Conservation (phyloP, 2,888 invertebrate species). For the Eurois occulta region DNA sequence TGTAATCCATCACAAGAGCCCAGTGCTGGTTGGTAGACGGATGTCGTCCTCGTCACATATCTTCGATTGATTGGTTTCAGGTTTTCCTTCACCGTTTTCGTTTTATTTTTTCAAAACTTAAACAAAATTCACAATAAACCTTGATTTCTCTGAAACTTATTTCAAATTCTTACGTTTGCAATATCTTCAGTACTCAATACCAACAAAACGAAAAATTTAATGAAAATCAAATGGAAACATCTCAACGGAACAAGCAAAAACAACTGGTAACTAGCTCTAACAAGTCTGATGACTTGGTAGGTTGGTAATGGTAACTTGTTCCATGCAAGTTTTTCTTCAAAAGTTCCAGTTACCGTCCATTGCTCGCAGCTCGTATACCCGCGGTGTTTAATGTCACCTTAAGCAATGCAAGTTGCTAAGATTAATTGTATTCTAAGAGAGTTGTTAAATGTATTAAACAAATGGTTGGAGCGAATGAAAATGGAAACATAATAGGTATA, state of each 20-base stretch:
- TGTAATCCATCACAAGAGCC: not conserved
- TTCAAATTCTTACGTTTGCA: not conserved
- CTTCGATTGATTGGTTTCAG: not conserved
- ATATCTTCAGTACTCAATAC: not conserved
- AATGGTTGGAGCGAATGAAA: not conserved
- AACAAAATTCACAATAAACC: not conserved
- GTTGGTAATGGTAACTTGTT: conserved; percentile 64
- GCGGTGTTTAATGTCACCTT: conserved; percentile 35
- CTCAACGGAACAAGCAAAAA: conserved; percentile 62
- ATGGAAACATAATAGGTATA: not conserved
- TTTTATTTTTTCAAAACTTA: not conserved
- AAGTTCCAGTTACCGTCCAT: conserved; percentile 42
- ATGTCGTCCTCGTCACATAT: too few relatives aligned
- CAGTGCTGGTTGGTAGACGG: not conserved
- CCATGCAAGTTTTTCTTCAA: conserved; percentile 49
- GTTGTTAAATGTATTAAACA: conserved; percentile 4
- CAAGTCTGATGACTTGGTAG: conserved; percentile 76
- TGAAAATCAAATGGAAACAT: conserved; percentile 37
- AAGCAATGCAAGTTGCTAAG: conserved; percentile 32
- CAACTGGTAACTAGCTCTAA: conserved; percentile 74
- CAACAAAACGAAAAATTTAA: not conserved
- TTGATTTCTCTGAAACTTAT: not conserved
- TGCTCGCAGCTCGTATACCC: conserved; percentile 13
- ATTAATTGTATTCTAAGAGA: conserved; percentile 12
- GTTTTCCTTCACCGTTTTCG: not conserved